These are phyloP conservation scores for Orthosia cruda DNA, from an alignment of 2,888 invertebrate species.

Conservation along the genomic window DNA sequence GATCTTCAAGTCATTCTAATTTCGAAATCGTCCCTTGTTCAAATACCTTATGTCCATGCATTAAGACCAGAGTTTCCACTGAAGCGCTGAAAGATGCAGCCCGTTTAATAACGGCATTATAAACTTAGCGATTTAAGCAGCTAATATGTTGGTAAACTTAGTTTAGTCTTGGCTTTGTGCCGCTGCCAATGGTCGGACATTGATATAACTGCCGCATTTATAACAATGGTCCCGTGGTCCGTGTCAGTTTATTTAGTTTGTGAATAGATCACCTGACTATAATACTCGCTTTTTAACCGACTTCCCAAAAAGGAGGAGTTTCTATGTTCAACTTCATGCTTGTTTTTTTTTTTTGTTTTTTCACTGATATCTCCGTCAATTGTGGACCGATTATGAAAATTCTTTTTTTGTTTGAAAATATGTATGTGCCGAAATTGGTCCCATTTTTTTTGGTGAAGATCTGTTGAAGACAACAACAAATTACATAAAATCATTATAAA, in stretches of 20 bases:
- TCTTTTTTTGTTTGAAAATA: too few species aligned
- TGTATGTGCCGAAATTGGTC: too few species aligned
- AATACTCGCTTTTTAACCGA: not conserved
- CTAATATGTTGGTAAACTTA: constrained; percentile 66
- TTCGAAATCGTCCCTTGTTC: constrained; percentile 8
- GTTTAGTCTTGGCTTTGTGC: constrained; percentile 49
- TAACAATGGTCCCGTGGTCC: not conserved
- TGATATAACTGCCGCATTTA: constrained; percentile 25
- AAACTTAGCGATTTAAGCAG: constrained; percentile 57
- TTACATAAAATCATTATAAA: too few species aligned
- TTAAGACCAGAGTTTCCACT: constrained; percentile 9
- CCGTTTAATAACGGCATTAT: constrained; percentile 52
- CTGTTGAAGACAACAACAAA: too few species aligned
- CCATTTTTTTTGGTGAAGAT: too few species aligned
- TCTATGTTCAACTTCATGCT: too few species aligned
- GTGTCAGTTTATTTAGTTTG: not conserved
- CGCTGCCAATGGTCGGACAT: constrained; percentile 43
- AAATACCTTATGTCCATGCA: constrained; percentile 12
- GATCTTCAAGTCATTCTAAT: not conserved
- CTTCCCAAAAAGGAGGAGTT: too few species aligned
- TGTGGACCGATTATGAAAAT: too few species aligned
- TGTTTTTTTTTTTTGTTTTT: too few species aligned
- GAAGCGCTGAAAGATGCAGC: constrained; percentile 15
- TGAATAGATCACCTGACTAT: not conserved
- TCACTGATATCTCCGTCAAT: too few species aligned